Base-by-base conservation (phyloP, 2,888 invertebrate species). In the Zygogramma bicolorata region DNA sequence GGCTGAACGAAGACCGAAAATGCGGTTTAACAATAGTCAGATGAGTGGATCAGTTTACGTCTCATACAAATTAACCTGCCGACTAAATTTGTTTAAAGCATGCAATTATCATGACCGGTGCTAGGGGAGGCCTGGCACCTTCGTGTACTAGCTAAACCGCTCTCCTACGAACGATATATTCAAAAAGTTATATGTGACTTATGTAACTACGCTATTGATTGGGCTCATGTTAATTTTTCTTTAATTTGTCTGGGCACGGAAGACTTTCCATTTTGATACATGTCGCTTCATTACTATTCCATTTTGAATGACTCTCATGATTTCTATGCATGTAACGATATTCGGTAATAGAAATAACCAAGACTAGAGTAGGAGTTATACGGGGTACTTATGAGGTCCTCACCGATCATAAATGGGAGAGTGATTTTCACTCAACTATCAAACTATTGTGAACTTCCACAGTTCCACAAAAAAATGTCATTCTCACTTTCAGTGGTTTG, bases 71-170 rank as follows among this genome's bases (percentile, higher is more conserved):
- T 86, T 86, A 86, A 85, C 84, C 84, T 85, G 84, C 85, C 83
- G 84, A 80, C 84, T 85, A 86, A 87, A 87, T 86, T 86, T 84
- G 86, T 85, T 85, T 85, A 85, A 84, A 84, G 84, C 87, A 87
- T 87, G 87, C 87, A 87, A 87, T 87, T 87, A 87, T 85, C 84
- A 78, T 81, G 81, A 80, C 76, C 85, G 83, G 86, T 86, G 84
- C 86, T 84, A 84, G 84, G 83, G 80, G 80, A 79, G 78, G 76
- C 83, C 85, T 85, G 86, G 86, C 84, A 86, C 86, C 81, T 81
- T 73, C 75, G 62, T 67, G 66, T 57, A 40, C 34, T 63, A 29
- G n/a, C 61, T 61, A 38, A 40, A 49, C 61, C 29, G 25, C 59
- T 31, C 42, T 31, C 40, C 58, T 57, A 27, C 60, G 38, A 63